Evolutionary conservation across 2,888 invertebrate genomes (phyloP).

Genomic region (Scrobipalpa costella): DNA sequence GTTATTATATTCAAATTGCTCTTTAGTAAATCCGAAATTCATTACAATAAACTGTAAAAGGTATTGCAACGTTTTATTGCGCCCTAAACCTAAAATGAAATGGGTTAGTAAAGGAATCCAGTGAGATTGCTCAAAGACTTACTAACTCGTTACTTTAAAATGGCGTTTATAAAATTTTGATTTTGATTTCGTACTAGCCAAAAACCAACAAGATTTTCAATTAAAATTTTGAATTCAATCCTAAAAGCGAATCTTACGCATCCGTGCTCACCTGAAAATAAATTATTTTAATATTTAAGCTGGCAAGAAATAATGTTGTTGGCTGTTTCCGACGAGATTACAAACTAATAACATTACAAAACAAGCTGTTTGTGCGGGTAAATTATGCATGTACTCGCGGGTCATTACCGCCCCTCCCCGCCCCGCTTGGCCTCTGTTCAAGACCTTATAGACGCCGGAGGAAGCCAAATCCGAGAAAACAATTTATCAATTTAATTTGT

Average conservation of each 20-base stretch:
- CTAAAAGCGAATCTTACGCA: conserved; percentile 47
- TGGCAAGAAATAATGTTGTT: conserved; percentile 71
- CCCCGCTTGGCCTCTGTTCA: conserved; percentile 62
- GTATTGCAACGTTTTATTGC: conserved; percentile 6
- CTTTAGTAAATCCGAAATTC: conserved; percentile 20
- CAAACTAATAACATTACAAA: conserved; percentile 80
- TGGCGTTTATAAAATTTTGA: background rate
- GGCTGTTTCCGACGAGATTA: conserved; percentile 77
- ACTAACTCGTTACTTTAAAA: background rate
- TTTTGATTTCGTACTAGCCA: background rate
- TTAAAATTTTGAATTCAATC: conserved; percentile 42
- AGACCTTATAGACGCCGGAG: conserved; percentile 59
- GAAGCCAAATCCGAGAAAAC: conserved; percentile 36
- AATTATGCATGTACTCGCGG: conserved; percentile 80
- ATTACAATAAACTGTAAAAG: conserved; percentile 13
- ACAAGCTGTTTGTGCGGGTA: conserved; percentile 76
- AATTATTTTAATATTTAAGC: conserved; percentile 78
- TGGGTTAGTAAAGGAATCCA: conserved; percentile 2
- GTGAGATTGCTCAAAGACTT: background rate
- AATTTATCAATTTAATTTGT: conserved; percentile 28
- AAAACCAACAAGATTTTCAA: conserved; percentile 36
- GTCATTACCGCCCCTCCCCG: conserved; percentile 75
- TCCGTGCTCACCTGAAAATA: conserved; percentile 62
- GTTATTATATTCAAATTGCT: conserved; percentile 45
- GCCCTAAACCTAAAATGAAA: conserved; percentile 1